Evolutionary conservation across 2,113 vertebrate species (phyloP).

Genomic region (Rana temporaria): DNA sequence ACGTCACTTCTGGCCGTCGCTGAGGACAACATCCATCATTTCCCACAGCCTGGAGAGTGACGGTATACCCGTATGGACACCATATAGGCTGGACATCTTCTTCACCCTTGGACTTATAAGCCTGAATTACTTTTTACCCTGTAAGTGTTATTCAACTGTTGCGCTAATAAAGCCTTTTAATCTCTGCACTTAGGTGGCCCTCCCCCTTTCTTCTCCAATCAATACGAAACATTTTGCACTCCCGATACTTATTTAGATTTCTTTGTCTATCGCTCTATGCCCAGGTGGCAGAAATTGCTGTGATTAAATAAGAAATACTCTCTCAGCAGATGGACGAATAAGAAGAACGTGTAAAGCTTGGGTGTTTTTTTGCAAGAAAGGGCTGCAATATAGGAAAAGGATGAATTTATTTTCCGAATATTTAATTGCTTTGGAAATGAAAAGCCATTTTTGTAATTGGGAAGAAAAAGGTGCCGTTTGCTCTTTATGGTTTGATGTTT

Average conservation of each 20-base stretch:
- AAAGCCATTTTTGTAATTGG: not conserved
- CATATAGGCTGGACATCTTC: too few relatives aligned
- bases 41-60: too few relatives aligned
- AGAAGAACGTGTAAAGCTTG: conserved; percentile 9
- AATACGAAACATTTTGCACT: conserved; percentile 4
- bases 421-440: conserved; percentile 44
- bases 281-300: conserved; percentile 4
- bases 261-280: not conserved
- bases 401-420: conserved; percentile 16
- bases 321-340: not conserved
- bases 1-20: too few relatives aligned
- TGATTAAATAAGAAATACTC: conserved; percentile 19
- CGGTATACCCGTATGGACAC: too few relatives aligned
- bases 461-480: conserved; percentile 2
- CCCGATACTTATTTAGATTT: conserved; percentile 1
- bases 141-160: too few relatives aligned
- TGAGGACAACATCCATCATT: too few relatives aligned
- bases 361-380: not conserved
- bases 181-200: too few relatives aligned
- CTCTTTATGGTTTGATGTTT: conserved; percentile 61
- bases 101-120: too few relatives aligned
- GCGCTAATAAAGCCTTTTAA: not conserved
- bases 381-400: not conserved
- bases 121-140: too few relatives aligned
- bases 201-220: too few relatives aligned